phyloP scores from a whole-genome alignment of 2,113 vertebrate genomes.

The Engystomops pustulosus region DNA sequence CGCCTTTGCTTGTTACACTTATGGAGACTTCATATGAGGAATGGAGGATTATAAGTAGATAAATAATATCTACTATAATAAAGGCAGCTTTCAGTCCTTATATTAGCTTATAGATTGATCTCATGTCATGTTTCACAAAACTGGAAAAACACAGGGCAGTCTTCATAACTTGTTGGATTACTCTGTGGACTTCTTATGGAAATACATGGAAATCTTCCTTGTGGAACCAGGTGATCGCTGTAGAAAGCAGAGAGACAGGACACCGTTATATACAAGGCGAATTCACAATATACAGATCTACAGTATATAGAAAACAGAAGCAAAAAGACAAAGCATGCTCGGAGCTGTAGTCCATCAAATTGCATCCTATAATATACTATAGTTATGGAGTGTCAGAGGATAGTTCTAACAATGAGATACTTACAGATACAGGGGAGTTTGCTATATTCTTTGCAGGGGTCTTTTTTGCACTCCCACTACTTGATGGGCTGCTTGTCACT shows the following conservation, averaged over 20 bases:
- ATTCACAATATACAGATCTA: too few relatives aligned
- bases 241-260: conserved; percentile 46
- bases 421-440: conserved; percentile 75
- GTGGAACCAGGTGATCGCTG: conserved; percentile 78
- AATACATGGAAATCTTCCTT: conserved; percentile 94
- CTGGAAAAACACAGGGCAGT: neutral
- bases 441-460: conserved; percentile 70
- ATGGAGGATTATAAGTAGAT: neutral
- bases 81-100: neutral
- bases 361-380: too few relatives aligned
- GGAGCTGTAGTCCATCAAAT: too few relatives aligned
- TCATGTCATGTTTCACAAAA: neutral
- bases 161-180: neutral
- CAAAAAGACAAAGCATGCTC: too few relatives aligned
- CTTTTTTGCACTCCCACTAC: conserved; percentile 72
- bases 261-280: neutral
- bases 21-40: too few relatives aligned
- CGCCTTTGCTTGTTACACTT: too few relatives aligned
- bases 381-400: too few relatives aligned
- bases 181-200: conserved; percentile 74
- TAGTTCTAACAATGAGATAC: conserved; percentile 60
- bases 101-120: neutral
- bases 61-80: too few relatives aligned
- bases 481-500: conserved; percentile 62
- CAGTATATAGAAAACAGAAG: too few relatives aligned